These are phyloP conservation scores for Mergus octosetaceus DNA, from an alignment of 2,797 vertebrate species.

Conservation along the genomic window DNA sequence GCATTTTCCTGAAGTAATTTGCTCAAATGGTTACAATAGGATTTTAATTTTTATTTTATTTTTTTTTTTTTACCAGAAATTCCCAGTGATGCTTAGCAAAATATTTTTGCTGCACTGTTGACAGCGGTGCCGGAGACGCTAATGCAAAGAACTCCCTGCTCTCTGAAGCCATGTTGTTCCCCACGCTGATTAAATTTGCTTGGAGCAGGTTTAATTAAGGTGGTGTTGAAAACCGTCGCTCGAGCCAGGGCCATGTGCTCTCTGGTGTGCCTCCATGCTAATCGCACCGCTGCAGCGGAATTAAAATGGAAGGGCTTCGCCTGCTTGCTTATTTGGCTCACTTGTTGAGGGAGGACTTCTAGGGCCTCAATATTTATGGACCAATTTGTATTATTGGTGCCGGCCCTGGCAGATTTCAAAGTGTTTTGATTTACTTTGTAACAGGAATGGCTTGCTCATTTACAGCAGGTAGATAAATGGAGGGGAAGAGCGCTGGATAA, in stretches of 20 bases:
- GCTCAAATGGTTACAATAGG: not conserved
- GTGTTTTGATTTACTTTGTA: constrained; percentile 33
- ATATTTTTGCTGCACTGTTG: not conserved
- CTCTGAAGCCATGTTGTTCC: constrained; percentile 44
- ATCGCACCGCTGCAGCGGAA: not conserved
- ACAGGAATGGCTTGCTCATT: not conserved
- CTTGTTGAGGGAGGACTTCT: constrained; percentile 36
- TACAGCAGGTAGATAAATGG: not conserved
- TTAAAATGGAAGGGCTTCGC: constrained; percentile 43
- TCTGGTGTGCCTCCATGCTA: not conserved
- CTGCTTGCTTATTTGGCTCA: constrained; percentile 32
- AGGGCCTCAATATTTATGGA: constrained; percentile 50
- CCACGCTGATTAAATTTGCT: constrained; percentile 38
- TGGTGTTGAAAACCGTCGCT: not conserved
- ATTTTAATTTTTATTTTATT: not conserved
- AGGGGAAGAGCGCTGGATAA: not conserved
- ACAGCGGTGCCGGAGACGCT: not conserved
- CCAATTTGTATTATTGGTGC: constrained; percentile 45
- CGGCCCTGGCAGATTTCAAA: constrained; percentile 1
- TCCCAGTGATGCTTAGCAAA: not conserved
- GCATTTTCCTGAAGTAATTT: not conserved
- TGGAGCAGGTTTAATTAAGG: constrained; percentile 65
- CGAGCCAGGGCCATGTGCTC: not conserved
- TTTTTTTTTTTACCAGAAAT: not conserved
- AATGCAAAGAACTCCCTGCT: constrained; percentile 19